Base-by-base conservation (phyloP, 2,888 invertebrate genomes). In the Standfussiana lucernea region DNA sequence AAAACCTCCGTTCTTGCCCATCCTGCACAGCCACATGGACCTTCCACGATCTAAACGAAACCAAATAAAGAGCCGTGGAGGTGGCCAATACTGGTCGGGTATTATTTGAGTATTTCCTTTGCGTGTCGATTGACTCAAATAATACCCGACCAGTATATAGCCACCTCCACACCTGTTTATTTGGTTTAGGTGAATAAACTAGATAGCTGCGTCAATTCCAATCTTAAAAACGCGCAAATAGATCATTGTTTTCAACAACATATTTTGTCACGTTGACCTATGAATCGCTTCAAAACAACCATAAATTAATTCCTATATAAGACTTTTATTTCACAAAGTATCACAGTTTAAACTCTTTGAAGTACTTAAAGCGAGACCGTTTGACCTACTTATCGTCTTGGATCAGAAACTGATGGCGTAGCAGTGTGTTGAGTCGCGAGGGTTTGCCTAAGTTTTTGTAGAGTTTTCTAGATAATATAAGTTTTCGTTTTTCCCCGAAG, bases 381-480 rank as follows among this genome's bases (percentile, higher is more conserved):
- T 79, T 79, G 82, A 83, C 82, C 82, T 72, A 83, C 72, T 72
- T 79, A 56, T 69, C 32, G 40, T 24, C 4, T 35, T 24, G 47
- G 72, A 82, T 61, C 42, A 47, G 61, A 75, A 82, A 70, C 42
- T 45, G 65, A 69, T 70, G 72, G 11, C 28, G 21, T 50, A 37
- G 74, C 59, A 50, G 59, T 70, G 32, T 53, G n/a, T 74, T 15
- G 15, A 56, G 53, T 28, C 42, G 32, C 35, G 28, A 40, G 32
- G 18, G 32, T 59, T 74, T 47, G 1, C 28, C 13, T 45, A 28
- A 24, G 18, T 61, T 42, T 62, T 28, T 50, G 35, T 35, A 10
- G 21, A 32, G 50, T 42, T 15, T n/a, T 15, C 5, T 10, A 59
- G 40, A n/a, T 59, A 28, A 73, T 18, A 18, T 61, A 24, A 32